Conservation (phyloP, 2,888 invertebrate species). For the Phaedon cochleariae region DNA sequence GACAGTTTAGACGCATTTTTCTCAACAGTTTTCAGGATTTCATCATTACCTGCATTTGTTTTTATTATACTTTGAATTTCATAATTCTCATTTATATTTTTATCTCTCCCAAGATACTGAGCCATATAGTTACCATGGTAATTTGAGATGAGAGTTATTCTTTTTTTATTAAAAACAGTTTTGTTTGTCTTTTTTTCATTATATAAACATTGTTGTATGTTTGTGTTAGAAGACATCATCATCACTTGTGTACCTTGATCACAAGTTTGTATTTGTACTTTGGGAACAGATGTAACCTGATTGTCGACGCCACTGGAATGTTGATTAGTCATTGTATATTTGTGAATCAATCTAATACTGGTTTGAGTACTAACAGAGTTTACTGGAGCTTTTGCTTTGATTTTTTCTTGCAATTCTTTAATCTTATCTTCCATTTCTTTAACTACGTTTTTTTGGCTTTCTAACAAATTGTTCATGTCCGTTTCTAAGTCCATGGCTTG, state of each 20-base stretch:
- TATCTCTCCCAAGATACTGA: constrained; percentile 1
- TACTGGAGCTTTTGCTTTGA: constrained; percentile 7
- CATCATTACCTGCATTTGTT: constrained; percentile 4
- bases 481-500: constrained; percentile 2
- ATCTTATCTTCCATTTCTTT: constrained; percentile 9
- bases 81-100: constrained; percentile 2
- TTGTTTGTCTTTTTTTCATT: too few species aligned
- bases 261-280: background rate
- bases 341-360: too few species aligned
- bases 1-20: constrained; percentile 1
- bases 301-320: too few species aligned
- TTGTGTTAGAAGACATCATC: constrained; percentile 5
- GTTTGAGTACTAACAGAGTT: constrained; percentile 11
- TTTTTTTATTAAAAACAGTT: too few species aligned
- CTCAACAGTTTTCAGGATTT: constrained; percentile 2
- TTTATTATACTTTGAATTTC: constrained; percentile 6
- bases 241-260: background rate
- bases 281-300: too few species aligned
- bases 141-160: background rate
- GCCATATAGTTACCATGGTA: constrained; percentile 4
- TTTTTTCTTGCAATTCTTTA: background rate
- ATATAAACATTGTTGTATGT: background rate
- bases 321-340: too few species aligned
- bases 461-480: too few species aligned
- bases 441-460: too few species aligned